Percentiles rank a stretch among this genome's conserved stretches.
Evolutionary conservation across 2,113 vertebrate genomes (phyloP).

Genomic region (Strix aluco): DNA sequence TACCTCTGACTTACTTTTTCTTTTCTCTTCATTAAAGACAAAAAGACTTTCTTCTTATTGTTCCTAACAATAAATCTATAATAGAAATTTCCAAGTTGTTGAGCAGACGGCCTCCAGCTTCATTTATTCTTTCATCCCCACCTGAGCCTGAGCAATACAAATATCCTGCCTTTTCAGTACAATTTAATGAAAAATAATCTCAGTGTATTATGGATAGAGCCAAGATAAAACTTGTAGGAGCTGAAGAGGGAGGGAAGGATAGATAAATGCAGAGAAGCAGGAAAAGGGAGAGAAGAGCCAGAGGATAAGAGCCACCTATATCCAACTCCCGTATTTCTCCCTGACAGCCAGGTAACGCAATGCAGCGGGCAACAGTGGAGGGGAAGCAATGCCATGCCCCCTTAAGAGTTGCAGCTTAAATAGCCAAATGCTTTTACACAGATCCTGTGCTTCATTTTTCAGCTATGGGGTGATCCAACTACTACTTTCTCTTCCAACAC

Average conservation of each 20-base stretch:
- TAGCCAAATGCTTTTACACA: neutral
- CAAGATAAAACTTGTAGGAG: constrained; percentile 6
- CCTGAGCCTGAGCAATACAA: constrained; percentile 36
- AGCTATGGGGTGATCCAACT: neutral
- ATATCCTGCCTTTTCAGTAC: constrained; percentile 38
- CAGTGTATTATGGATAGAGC: neutral
- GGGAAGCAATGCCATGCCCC: neutral
- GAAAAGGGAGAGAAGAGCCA: neutral
- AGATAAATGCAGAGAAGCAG: neutral
- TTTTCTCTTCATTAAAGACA: neutral
- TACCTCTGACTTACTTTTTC: neutral
- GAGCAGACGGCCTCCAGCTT: neutral
- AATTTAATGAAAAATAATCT: constrained; percentile 56
- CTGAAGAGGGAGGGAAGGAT: neutral
- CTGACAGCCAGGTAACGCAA: neutral
- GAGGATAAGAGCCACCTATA: neutral
- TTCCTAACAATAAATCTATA: constrained; percentile 49
- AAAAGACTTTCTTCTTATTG: constrained; percentile 3
- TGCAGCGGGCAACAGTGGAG: fast-evolving
- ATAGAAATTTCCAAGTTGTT: constrained; percentile 16
- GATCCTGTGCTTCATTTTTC: neutral
- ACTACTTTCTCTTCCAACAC: fast-evolving
- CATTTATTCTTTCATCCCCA: constrained; percentile 3
- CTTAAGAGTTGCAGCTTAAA: neutral
- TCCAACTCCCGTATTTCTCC: neutral